Conservation (phyloP, 2,888 invertebrate species). For the Leptopterna dolabrata region DNA sequence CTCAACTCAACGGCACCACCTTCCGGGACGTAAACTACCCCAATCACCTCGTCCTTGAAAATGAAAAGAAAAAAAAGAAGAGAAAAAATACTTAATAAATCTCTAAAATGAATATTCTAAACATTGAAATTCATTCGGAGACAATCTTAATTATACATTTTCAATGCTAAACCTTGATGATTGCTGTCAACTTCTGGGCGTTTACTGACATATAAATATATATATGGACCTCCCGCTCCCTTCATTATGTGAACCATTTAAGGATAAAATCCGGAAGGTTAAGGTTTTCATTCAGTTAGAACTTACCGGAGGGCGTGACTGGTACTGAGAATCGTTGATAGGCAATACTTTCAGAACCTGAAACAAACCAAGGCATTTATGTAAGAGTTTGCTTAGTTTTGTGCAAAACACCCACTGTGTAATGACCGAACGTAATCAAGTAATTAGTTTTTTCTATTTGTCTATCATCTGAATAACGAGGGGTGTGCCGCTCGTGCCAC, state of each 20-base stretch:
- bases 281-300: too few species aligned
- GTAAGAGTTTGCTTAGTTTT: background rate
- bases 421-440: too few species aligned
- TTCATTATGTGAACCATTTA: too few species aligned
- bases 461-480: background rate
- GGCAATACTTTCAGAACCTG: slow-evolving; percentile 45
- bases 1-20: slow-evolving; percentile 46
- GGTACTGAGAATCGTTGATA: slow-evolving; percentile 30
- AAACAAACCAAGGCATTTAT: background rate
- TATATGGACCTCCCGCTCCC: too few species aligned
- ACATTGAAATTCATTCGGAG: too few species aligned
- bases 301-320: slow-evolving; percentile 44
- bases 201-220: too few species aligned
- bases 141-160: too few species aligned
- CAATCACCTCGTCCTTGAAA: slow-evolving; percentile 48
- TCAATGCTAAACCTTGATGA: too few species aligned
- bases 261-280: too few species aligned
- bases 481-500: background rate
- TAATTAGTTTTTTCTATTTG: background rate
- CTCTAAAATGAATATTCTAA: background rate
- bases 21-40: slow-evolving; percentile 38
- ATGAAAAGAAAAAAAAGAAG: background rate
- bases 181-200: too few species aligned
- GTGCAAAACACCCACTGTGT: background rate
- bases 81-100: too few species aligned